phyloP scores from a whole-genome alignment of 2,797 vertebrate species.

The Podarcis lilfordi region DNA sequence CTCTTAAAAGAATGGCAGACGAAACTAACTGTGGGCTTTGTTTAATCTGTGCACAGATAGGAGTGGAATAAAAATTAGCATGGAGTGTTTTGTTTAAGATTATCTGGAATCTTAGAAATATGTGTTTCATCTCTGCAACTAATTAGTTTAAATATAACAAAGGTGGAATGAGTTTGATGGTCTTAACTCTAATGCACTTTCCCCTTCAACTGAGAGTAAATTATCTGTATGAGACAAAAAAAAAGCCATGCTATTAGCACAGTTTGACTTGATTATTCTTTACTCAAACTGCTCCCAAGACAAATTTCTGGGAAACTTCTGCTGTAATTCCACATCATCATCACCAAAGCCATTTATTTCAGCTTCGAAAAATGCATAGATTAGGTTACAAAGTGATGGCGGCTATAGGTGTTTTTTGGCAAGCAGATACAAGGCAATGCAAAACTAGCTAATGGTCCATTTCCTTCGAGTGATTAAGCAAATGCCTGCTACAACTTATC shows the following conservation, averaged over 20 bases:
- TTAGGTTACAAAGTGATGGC: constrained; percentile 8
- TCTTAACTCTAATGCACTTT: constrained; percentile 68
- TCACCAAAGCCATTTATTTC: constrained; percentile 43
- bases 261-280: constrained; percentile 62
- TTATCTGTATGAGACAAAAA: constrained; percentile 42
- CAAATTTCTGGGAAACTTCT: constrained; percentile 68
- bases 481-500: not conserved
- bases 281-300: constrained; percentile 54
- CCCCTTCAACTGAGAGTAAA: constrained; percentile 54
- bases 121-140: constrained; percentile 68
- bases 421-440: not conserved
- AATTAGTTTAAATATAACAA: constrained; percentile 74
- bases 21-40: constrained; percentile 65
- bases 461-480: not conserved
- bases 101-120: constrained; percentile 72
- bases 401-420: constrained; percentile 6
- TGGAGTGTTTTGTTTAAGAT: constrained; percentile 69
- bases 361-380: constrained; percentile 10
- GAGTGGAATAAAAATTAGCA: constrained; percentile 70
- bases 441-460: not conserved
- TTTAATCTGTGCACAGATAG: constrained; percentile 67
- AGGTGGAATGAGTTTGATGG: constrained; percentile 72
- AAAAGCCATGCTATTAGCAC: constrained; percentile 59
- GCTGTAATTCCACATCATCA: constrained; percentile 52
- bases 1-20: constrained; percentile 57